Conservation (phyloP, 2,888 invertebrate genomes). For the Bugulina stolonifera region DNA sequence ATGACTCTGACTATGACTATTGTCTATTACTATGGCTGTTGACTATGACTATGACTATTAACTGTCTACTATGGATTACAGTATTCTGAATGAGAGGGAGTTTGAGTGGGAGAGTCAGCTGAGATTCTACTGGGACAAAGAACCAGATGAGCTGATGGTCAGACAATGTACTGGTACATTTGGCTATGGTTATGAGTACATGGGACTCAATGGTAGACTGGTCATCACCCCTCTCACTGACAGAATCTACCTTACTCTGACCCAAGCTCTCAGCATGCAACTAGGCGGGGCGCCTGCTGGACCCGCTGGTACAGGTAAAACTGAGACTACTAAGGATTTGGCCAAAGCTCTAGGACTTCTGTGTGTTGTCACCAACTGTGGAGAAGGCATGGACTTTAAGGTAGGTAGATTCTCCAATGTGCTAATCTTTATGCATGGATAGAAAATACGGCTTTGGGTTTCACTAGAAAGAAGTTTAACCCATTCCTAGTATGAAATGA, state of each 20-base stretch:
- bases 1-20: no score
- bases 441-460: no score
- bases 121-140: constrained; percentile 82
- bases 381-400: constrained; percentile 81
- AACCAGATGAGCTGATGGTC: constrained; percentile 72
- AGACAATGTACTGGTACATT: constrained; percentile 76
- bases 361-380: constrained; percentile 69
- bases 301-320: constrained; percentile 69
- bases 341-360: constrained; percentile 70
- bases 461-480: no score
- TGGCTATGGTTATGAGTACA: constrained; percentile 90
- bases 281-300: constrained; percentile 81
- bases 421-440: no score
- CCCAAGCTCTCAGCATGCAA: constrained; percentile 78
- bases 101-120: constrained; percentile 92
- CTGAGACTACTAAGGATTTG: constrained; percentile 83
- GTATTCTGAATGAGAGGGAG: constrained; percentile 74
- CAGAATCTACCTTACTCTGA: constrained; percentile 83
- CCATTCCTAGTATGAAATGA: no score
- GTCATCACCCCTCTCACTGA: constrained; percentile 89
- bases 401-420: no score
- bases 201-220: constrained; percentile 83
- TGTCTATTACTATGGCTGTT: no score
- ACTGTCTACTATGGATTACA: no score
- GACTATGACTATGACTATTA: no score